Evolutionary conservation across 2,797 vertebrate species (phyloP).

Genomic region (Etheostoma perlongum): DNA sequence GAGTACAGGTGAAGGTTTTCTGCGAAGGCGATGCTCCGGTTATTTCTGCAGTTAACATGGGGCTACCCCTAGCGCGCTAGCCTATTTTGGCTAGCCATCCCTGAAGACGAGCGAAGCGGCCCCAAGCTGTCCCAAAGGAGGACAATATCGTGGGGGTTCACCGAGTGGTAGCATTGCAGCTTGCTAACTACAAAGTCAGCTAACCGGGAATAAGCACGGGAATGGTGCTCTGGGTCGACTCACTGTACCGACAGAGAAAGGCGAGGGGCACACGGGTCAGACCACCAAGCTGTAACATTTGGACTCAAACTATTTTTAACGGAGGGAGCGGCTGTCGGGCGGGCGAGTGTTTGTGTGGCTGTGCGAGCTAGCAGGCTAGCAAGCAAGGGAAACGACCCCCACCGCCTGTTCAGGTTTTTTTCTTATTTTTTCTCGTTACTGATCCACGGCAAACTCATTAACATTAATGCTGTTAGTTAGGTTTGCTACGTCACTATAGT

Average conservation of each 20-base stretch:
- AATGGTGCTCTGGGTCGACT: slow-evolving; percentile 80
- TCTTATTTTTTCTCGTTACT: too few relatives aligned
- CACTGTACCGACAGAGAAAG: slow-evolving; percentile 72
- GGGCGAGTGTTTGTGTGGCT: slow-evolving; percentile 74
- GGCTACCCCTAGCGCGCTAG: slow-evolving; percentile 58
- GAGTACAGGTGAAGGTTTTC: slow-evolving; percentile 44
- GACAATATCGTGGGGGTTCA: slow-evolving; percentile 49
- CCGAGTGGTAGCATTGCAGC: slow-evolving; percentile 56
- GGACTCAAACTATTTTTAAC: slow-evolving; percentile 75
- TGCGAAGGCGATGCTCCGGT: slow-evolving; percentile 19
- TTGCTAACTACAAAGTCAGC: slow-evolving; percentile 59
- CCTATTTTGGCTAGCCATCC: slow-evolving; percentile 53
- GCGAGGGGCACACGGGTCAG: slow-evolving; percentile 72
- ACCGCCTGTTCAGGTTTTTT: slow-evolving; percentile 48
- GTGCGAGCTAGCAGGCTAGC: slow-evolving; percentile 75
- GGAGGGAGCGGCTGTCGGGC: slow-evolving; percentile 65
- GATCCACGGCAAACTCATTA: slow-evolving; percentile 14
- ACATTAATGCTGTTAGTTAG: slow-evolving; percentile 39
- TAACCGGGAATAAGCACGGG: slow-evolving; percentile 69
- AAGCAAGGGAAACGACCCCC: slow-evolving; percentile 74
- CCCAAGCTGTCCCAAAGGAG: slow-evolving; percentile 67
- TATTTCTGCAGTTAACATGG: slow-evolving; percentile 46
- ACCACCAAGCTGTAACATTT: slow-evolving; percentile 58
- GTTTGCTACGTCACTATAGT: slow-evolving; percentile 37
- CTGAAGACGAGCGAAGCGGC: slow-evolving; percentile 56